phyloP scores from a whole-genome alignment of 1,140 invertebrate species.

The Colletes latitarsis region DNA sequence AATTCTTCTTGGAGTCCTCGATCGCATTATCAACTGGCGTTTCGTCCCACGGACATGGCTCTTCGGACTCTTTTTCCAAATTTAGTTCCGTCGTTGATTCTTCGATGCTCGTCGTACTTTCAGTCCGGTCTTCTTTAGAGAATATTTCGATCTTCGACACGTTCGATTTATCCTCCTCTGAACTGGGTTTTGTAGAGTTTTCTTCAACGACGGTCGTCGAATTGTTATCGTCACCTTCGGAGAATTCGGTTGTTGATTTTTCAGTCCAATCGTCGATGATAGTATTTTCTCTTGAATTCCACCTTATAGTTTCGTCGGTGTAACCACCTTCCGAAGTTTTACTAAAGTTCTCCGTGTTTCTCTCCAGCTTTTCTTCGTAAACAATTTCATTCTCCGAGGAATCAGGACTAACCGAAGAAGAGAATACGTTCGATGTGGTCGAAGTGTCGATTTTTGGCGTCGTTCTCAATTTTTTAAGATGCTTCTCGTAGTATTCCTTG shows the following conservation, averaged over 20 bases:
- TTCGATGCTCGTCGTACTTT: not conserved
- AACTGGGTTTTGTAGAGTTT: not conserved
- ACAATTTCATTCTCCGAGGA: not conserved
- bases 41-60: too few species aligned
- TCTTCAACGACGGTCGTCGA: not conserved
- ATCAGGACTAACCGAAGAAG: not conserved
- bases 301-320: not conserved
- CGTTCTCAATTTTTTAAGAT: not conserved
- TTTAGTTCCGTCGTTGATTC: not conserved
- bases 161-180: not conserved
- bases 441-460: not conserved
- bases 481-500: not conserved
- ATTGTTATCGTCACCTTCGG: not conserved
- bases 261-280: not conserved
- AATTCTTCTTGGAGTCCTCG: not conserved
- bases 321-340: not conserved
- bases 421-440: not conserved
- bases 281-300: not conserved
- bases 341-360: not conserved
- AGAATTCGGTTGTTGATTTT: not conserved
- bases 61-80: too few species aligned
- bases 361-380: too few species aligned
- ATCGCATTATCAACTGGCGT: not conserved
- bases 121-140: not conserved
- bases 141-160: not conserved